Conservation (phyloP, 2,797 vertebrate genomes). For the Erethizon dorsatum region DNA sequence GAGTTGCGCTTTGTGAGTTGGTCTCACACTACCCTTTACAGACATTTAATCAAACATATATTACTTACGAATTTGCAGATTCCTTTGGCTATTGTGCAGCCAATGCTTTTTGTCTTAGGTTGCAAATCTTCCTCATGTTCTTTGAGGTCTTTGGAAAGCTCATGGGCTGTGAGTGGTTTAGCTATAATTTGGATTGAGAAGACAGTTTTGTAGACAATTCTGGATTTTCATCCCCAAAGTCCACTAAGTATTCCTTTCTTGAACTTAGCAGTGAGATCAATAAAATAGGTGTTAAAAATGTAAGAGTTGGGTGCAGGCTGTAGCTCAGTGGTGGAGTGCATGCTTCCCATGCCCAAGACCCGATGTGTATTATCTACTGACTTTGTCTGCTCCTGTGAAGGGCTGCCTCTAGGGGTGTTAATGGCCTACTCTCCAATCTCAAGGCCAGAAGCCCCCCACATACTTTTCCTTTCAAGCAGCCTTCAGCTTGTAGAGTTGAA, state of each 20-base stretch:
- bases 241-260: neutral
- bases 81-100: neutral
- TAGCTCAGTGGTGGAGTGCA: no score
- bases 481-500: neutral
- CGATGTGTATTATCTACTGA: no score
- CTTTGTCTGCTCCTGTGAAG: neutral
- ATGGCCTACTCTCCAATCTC: no score
- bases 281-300: neutral
- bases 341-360: neutral
- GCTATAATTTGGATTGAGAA: neutral
- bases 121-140: neutral
- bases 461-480: neutral
- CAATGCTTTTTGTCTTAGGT: neutral
- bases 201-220: neutral
- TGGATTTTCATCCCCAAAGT: neutral
- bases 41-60: neutral
- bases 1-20: neutral
- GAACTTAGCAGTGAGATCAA: neutral
- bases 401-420: neutral
- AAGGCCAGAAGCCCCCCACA: neutral
- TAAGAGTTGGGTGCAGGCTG: no score
- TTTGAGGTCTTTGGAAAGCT: neutral
- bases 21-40: neutral
- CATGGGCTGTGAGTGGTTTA: fast-evolving
- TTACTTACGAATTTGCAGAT: neutral